Conservation (phyloP, 2,888 invertebrate species). For the Nemurella pictetii region DNA sequence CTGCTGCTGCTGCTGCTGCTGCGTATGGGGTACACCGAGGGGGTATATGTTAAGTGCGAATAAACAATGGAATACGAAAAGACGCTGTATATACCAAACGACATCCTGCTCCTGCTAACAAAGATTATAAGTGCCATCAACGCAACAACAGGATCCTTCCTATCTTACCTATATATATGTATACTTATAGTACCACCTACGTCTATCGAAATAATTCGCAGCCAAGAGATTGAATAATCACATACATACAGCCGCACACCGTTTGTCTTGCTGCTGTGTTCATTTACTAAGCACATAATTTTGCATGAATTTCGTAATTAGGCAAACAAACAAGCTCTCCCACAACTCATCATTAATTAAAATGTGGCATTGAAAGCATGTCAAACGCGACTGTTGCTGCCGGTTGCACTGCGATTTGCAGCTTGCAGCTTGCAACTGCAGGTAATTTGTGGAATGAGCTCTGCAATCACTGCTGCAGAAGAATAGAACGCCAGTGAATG, state of each 20-base stretch:
- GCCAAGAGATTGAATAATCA: neutral
- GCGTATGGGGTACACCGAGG: neutral
- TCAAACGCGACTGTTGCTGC: neutral
- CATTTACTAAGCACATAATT: neutral
- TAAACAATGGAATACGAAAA: conserved; percentile 7
- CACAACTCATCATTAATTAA: neutral
- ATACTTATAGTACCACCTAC: too few species aligned
- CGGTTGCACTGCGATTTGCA: neutral
- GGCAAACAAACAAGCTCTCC: neutral
- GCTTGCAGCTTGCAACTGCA: neutral
- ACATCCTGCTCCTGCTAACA: neutral
- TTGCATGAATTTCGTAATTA: neutral
- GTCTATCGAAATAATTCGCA: neutral
- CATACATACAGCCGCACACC: neutral
- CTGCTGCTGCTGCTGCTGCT: too few species aligned
- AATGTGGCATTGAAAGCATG: neutral
- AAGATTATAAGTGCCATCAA: neutral
- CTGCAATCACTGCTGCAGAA: neutral
- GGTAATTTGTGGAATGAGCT: too few species aligned
- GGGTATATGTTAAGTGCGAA: neutral
- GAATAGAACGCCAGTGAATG: neutral
- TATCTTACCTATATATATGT: neutral
- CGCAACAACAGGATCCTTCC: neutral
- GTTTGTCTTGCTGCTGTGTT: neutral
- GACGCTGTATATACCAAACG: neutral